Percentiles rank a stretch among this genome's conserved stretches.
phyloP scores from a whole-genome alignment of 2,888 invertebrate genomes.

The Andrena camellia region DNA sequence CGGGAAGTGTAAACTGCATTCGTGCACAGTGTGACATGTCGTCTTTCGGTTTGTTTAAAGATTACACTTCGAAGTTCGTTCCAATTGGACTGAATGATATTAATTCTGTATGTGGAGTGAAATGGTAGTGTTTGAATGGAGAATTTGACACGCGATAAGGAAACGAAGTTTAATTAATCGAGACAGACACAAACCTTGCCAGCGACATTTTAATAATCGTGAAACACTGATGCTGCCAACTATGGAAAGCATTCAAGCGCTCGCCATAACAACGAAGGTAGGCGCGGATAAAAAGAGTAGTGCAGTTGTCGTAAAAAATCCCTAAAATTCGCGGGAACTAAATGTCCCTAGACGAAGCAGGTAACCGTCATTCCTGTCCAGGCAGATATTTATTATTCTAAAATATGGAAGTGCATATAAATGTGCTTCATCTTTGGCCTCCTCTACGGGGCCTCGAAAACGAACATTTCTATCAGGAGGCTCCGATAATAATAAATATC shows the following conservation, averaged over 20 bases:
- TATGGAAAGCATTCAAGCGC: background rate
- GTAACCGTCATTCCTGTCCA: no score
- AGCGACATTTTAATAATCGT: conserved; percentile 68
- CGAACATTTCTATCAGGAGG: no score
- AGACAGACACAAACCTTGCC: conserved; percentile 46
- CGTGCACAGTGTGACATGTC: background rate
- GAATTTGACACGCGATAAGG: background rate
- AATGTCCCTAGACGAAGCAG: no score
- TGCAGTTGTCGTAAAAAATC: no score
- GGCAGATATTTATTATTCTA: no score
- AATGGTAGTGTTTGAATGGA: background rate
- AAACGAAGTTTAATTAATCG: background rate
- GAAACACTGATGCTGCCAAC: background rate
- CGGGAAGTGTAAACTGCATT: no score
- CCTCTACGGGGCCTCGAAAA: no score
- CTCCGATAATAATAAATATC: no score
- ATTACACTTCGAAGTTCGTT: no score
- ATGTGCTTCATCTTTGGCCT: no score
- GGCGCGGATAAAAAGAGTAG: background rate
- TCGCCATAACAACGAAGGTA: conserved; percentile 29
- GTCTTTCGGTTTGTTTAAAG: background rate
- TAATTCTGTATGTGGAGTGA: background rate
- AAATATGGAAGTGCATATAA: no score
- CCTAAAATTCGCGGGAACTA: no score
- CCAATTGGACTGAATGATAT: background rate